Evolutionary conservation across 2,113 vertebrate genomes (phyloP).

Genomic region (Atherinomorus stipes): DNA sequence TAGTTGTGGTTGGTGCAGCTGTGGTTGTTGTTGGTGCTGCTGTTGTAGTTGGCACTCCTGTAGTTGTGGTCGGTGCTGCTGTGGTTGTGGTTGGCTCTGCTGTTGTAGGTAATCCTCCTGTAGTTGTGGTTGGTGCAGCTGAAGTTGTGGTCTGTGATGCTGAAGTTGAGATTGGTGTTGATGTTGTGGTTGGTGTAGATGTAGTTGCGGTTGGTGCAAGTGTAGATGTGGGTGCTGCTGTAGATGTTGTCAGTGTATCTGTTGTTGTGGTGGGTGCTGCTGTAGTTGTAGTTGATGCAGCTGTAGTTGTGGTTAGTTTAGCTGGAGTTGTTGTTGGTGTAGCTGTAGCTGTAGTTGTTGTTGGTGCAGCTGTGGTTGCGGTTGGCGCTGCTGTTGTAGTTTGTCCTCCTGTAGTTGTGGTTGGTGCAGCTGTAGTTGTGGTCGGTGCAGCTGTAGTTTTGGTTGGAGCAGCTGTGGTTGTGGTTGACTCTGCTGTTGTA

Average conservation of each 20-base stretch:
- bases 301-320: too few relatives aligned
- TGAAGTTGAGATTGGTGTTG: too few relatives aligned
- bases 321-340: not conserved
- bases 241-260: not conserved
- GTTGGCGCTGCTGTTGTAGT: not conserved
- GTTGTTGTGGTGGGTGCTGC: not conserved
- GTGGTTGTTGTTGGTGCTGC: too few relatives aligned
- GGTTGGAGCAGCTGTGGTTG: too few relatives aligned
- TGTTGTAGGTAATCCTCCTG: not conserved
- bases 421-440: not conserved
- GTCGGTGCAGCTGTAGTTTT: not conserved
- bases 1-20: too few relatives aligned
- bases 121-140: not conserved
- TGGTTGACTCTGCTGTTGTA: too few relatives aligned
- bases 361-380: not conserved
- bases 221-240: not conserved
- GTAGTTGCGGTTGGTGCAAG: too few relatives aligned
- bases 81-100: too few relatives aligned
- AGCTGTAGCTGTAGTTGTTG: not conserved
- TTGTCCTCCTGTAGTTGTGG: too few relatives aligned
- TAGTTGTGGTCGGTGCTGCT: too few relatives aligned
- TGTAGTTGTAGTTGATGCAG: not conserved
- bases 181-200: not conserved
- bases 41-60: too few relatives aligned
- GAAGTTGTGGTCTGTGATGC: not conserved